Percentiles rank a stretch among this genome's conserved stretches.
Conservation (phyloP, 2,113 vertebrate genomes). For the Diphyllodes magnificus region DNA sequence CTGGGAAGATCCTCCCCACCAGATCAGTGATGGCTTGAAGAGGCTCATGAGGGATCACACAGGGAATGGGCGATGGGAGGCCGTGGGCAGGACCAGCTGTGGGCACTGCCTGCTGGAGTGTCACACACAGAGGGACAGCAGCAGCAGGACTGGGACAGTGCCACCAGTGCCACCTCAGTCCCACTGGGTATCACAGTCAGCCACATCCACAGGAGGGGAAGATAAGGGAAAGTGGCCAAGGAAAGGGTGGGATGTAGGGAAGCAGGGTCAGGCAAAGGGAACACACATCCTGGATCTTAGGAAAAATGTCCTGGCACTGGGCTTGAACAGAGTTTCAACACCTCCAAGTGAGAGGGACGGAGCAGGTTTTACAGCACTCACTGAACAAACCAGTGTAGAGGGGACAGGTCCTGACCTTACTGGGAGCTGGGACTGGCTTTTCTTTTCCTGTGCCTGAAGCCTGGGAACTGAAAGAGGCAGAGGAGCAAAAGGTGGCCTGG, state of each 20-base stretch:
- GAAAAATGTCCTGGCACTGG: neutral
- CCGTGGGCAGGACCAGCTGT: fast-evolving
- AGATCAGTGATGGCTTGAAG: neutral
- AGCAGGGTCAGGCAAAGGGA: neutral
- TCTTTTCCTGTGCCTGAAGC: neutral
- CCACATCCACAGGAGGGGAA: neutral
- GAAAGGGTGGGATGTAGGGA: neutral
- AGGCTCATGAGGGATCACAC: neutral
- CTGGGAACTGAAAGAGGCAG: neutral
- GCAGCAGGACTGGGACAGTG: neutral
- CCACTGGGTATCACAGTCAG: fast-evolving
- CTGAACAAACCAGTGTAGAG: neutral
- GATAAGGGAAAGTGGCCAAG: neutral
- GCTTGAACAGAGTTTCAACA: neutral
- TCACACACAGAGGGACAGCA: neutral
- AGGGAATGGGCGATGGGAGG: neutral
- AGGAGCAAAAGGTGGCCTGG: neutral
- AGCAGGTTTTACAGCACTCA: neutral
- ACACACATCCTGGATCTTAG: neutral
- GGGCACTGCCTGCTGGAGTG: neutral
- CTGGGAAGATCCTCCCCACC: neutral
- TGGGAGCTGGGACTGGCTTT: neutral
- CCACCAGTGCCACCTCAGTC: neutral
- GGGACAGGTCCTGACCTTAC: neutral
- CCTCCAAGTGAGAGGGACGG: neutral